A percentile compares a stretch with the other conserved stretches of the same genome.
These are phyloP conservation scores for Acleris literana DNA, from an alignment of 2,888 invertebrate species.

Conservation along the genomic window DNA sequence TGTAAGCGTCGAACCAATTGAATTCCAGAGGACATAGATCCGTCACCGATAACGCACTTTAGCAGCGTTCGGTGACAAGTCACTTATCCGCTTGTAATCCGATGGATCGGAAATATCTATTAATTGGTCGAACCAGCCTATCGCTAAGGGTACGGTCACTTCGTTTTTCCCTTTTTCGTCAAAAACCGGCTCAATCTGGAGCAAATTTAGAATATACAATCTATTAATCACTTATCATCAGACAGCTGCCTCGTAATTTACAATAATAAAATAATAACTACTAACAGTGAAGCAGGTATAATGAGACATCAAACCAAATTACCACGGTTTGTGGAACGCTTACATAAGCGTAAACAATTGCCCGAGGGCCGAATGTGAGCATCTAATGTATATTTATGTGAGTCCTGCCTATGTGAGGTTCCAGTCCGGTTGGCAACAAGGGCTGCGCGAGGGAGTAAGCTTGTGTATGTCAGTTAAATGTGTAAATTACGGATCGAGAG, in stretches of 20 bases:
- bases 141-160: slow-evolving; percentile 47
- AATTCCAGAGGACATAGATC: slow-evolving; percentile 80
- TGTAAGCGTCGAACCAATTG: slow-evolving; percentile 67
- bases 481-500: slow-evolving; percentile 39
- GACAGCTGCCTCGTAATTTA: slow-evolving; percentile 63
- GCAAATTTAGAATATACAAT: slow-evolving; percentile 64
- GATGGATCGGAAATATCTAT: slow-evolving; percentile 62
- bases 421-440: slow-evolving; percentile 54
- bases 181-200: slow-evolving; percentile 57
- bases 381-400: slow-evolving; percentile 49
- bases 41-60: slow-evolving; percentile 77
- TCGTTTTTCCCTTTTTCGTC: slow-evolving; percentile 56
- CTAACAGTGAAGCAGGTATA: slow-evolving; percentile 63
- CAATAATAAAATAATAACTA: slow-evolving; percentile 67
- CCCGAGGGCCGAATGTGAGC: slow-evolving; percentile 50
- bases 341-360: slow-evolving; percentile 52
- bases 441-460: slow-evolving; percentile 51
- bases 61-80: slow-evolving; percentile 77
- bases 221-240: slow-evolving; percentile 59
- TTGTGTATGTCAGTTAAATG: slow-evolving; percentile 42
- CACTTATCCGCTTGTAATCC: slow-evolving; percentile 74
- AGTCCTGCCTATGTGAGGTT: slow-evolving; percentile 55
- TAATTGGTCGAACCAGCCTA: slow-evolving; percentile 46
- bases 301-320: slow-evolving; percentile 65
- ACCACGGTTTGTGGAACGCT: slow-evolving; percentile 51